Conservation (phyloP, 2,113 vertebrate genomes). For the Aegotheles bennettii region DNA sequence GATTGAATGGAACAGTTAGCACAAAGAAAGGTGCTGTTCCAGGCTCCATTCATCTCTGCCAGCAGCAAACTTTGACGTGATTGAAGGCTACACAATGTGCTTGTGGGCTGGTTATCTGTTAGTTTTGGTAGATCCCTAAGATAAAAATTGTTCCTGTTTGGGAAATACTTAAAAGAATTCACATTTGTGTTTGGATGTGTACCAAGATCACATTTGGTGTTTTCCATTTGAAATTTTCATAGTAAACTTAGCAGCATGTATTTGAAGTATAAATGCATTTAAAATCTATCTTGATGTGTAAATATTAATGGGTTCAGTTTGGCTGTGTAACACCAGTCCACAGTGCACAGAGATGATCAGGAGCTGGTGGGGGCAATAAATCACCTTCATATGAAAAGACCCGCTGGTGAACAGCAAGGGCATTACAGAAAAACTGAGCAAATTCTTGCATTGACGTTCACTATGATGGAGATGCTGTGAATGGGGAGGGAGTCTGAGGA, state of each 20-base stretch:
- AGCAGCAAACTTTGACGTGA: not conserved
- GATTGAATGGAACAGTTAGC: not conserved
- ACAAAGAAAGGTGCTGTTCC: slow-evolving; percentile 13
- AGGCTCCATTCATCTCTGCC: not conserved
- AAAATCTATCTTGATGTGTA: not conserved
- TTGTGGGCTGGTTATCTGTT: not conserved
- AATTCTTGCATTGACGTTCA: not conserved
- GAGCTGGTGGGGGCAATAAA: not conserved
- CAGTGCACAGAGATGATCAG: not conserved
- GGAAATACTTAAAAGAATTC: slow-evolving; percentile 38
- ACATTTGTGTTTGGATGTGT: slow-evolving; percentile 42
- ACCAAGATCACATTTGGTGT: slow-evolving; percentile 56
- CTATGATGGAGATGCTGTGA: fast-evolving
- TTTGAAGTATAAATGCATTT: not conserved
- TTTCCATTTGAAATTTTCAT: slow-evolving; percentile 30
- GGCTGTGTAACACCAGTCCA: not conserved
- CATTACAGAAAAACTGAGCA: not conserved
- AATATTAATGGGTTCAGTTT: not conserved
- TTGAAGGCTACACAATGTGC: not conserved
- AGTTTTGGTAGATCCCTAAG: not conserved
- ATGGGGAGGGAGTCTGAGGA: not conserved
- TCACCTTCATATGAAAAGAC: not conserved
- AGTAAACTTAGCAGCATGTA: slow-evolving; percentile 26
- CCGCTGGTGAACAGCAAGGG: not conserved
- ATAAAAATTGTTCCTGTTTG: slow-evolving; percentile 15